A percentile compares a stretch with the other conserved stretches of the same genome.
Evolutionary conservation across 2,113 vertebrate species (phyloP).

Genomic region (Platichthys stellatus): DNA sequence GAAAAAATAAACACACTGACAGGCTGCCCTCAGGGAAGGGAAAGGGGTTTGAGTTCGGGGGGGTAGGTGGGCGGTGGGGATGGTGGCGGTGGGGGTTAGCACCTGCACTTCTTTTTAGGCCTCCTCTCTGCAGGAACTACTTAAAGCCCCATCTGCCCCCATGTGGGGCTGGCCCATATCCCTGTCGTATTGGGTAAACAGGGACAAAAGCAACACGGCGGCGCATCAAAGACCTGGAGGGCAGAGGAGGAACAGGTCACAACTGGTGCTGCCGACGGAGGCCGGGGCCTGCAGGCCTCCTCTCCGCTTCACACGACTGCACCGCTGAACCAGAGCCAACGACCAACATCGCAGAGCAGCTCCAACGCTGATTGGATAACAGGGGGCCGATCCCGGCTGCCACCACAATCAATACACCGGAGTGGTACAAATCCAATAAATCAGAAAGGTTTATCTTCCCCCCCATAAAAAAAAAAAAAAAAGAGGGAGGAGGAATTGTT

Average conservation of each 20-base stretch:
- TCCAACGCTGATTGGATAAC: neutral
- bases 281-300: conserved; percentile 11
- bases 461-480: neutral
- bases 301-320: conserved; percentile 48
- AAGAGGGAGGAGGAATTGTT: neutral
- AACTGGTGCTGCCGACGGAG: conserved; percentile 70
- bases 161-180: conserved; percentile 73
- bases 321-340: conserved; percentile 49
- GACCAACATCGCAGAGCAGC: conserved; percentile 28
- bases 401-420: neutral
- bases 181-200: conserved; percentile 76
- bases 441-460: neutral
- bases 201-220: conserved; percentile 68
- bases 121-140: conserved; percentile 69
- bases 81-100: conserved; percentile 32
- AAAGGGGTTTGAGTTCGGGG: conserved; percentile 37
- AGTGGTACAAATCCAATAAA: neutral
- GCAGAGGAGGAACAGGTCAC: conserved; percentile 75
- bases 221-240: conserved; percentile 75
- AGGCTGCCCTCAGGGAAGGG: conserved; percentile 62
- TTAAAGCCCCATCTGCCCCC: conserved; percentile 72
- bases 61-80: neutral
- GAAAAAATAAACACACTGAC: conserved; percentile 76
- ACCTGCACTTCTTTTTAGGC: conserved; percentile 72
- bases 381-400: neutral